Conservation (phyloP, 2,113 vertebrate species). For the Psophia crepitans region DNA sequence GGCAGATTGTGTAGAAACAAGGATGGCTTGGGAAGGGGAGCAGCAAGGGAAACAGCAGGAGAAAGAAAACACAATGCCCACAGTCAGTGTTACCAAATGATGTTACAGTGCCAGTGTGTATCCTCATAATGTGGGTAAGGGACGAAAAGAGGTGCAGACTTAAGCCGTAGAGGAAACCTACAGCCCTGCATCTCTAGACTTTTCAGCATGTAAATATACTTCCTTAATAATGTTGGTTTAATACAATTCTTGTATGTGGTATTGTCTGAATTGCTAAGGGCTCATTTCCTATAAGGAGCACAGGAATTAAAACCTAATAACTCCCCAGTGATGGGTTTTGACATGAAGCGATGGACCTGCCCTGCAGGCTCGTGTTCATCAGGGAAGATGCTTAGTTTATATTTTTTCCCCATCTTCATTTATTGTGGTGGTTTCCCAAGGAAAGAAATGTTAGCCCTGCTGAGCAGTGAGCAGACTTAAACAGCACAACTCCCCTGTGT, state of each 20-base stretch:
- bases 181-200: not conserved
- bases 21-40: not conserved
- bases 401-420: not conserved
- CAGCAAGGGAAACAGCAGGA: not conserved
- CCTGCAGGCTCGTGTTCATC: not conserved
- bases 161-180: not conserved
- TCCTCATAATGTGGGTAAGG: not conserved
- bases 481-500: not conserved
- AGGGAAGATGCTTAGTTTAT: not conserved
- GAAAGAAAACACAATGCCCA: not conserved
- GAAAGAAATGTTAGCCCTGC: not conserved
- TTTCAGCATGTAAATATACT: not conserved
- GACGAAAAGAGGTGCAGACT: not conserved
- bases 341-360: rapidly evolving
- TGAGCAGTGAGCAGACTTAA: not conserved
- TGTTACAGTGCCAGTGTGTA: not conserved
- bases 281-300: not conserved
- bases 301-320: not conserved
- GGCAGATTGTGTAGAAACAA: not conserved
- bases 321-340: not conserved
- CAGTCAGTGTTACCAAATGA: too few species aligned
- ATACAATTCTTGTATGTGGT: not conserved
- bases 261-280: not conserved
- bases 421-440: not conserved
- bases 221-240: not conserved